Evolutionary conservation across 2,888 invertebrate species (phyloP), one percentile per base, ranked within the genome.

Genomic region (Orchestes rusci): DNA sequence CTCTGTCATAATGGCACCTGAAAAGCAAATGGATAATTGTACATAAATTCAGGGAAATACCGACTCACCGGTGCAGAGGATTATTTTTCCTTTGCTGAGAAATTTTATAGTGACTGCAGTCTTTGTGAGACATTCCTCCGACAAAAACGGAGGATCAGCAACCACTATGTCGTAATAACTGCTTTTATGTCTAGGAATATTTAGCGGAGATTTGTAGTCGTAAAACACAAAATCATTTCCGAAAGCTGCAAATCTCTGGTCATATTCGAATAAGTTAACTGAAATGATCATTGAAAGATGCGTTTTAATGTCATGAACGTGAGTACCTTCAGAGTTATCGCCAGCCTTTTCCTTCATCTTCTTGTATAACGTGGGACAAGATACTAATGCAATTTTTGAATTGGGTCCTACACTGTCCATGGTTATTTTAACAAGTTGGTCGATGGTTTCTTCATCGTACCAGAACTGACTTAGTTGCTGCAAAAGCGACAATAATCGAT

Each of bases 401-500:
- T 70, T 67, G 5, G 68, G 58, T 5, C 71, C 71, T 12, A 80
- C 69, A 3, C 70, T 64, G 49, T 72, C 68, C 33, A 81, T 62
- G 4, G 81, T 79, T 45, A 85, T 82, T 55, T 75, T 72, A 1
- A 83, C 81, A n/a, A 96, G 67, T 1, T 66, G 66, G 18, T 76
- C 70, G 30, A 88, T 82, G 0, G 96, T 96, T 2, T 73, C 66
- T 29, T 87, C 82, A 59, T 86, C 82, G 62, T 97, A 97, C 96
- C 96, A 97, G 72, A 97, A 96, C 69, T 96, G 96, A 62, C 94
- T 94, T 29, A 96, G 70, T 89, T 96, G 92, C 94, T 92, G 67
- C 5, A 73, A 57, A 19, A 16, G n/a, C n/a, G n/a, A n/a, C n/a
- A n/a, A n/a, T n/a, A n/a, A n/a, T n/a, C n/a, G 15, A 10, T 33